Conservation (phyloP, 2,797 vertebrate genomes). For the Lutjanus argentimaculatus region DNA sequence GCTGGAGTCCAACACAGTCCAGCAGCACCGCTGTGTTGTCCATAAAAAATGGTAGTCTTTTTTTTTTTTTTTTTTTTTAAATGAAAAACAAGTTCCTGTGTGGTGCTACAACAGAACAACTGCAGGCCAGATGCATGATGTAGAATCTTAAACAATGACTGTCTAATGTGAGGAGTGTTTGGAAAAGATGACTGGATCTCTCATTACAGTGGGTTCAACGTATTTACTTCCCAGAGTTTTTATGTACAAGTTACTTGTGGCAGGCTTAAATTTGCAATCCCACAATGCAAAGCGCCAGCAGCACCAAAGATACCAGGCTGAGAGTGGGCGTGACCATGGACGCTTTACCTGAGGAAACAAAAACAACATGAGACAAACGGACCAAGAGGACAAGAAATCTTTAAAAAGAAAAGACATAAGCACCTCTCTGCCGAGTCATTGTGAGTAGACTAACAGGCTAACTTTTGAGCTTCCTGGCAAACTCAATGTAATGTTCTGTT, state of each 20-base stretch:
- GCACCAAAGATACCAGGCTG: slow-evolving; percentile 84
- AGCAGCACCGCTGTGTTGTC: not conserved
- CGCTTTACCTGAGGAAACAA: slow-evolving; percentile 72
- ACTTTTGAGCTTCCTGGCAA: too few species aligned
- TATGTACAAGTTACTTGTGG: slow-evolving; percentile 71
- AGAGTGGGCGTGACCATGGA: slow-evolving; percentile 73
- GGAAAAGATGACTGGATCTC: slow-evolving; percentile 34
- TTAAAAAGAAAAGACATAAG: not conserved
- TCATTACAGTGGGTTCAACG: slow-evolving; percentile 7
- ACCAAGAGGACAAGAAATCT: not conserved
- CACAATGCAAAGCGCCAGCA: slow-evolving; percentile 86
- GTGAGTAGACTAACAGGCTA: too few species aligned
- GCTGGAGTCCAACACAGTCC: not conserved
- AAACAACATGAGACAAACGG: slow-evolving; percentile 14
- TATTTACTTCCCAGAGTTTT: slow-evolving; percentile 80
- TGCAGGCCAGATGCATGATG: slow-evolving; percentile 29
- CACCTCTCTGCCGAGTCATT: too few species aligned
- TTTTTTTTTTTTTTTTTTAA: too few species aligned
- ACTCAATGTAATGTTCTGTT: too few species aligned
- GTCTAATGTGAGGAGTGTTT: slow-evolving; percentile 42
- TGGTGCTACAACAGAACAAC: slow-evolving; percentile 30
- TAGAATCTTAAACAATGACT: slow-evolving; percentile 12
- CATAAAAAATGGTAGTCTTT: slow-evolving; percentile 1
- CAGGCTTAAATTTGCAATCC: slow-evolving; percentile 87
- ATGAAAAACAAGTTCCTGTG: slow-evolving; percentile 27